Evolutionary conservation across 2,888 invertebrate genomes (phyloP), one percentile per base, ranked within the genome.

Genomic region (Eupsilia transversa): DNA sequence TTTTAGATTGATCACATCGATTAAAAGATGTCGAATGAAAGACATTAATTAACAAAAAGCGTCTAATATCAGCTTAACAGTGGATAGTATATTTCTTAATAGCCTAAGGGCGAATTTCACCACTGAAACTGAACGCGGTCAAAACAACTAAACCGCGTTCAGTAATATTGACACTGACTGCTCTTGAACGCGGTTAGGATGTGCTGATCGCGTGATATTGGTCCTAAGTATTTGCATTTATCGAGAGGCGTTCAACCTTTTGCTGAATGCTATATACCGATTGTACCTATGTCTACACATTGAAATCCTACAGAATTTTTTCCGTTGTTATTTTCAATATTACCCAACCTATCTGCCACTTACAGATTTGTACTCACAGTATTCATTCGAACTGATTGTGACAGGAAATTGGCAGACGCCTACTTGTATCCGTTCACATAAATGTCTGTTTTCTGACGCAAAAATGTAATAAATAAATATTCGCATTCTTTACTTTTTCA

Each of bases 331-430:
- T 72, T 60, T 60, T 43, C 30, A n/a, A 56, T n/a, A 72, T 49
- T 63, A 66, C 52, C n/a, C 10, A 60, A 72, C 38, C 1, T 30
- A 56, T 46, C 54, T 43, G 59, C 27, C 61, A 46, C 0, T 20
- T 46, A 17, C 65, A 79, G 23, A 63, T 49, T 54, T 6, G 27
- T 17, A 71, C 56, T 38, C 27, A 60, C 52, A 57, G 56, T 69
- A 35, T 72, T 68, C 49, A 75, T 74, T n/a, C 59, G 20, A 57
- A 71, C 33, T 75, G 74, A 75, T 64, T 64, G 49, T 41, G 84
- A 76, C 79, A 78, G 77, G 75, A 35, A 59, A 84, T 76, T 80
- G 82, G 63, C 75, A 70, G 35, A 72, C 70, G 60, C 75, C 79
- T 64, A 64, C 70, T 57, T 57, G 30, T 52, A 52, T 65, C 43